A percentile compares a stretch with the other conserved stretches of the same genome.
Conservation (phyloP, 1,140 invertebrate species). For the Holotrichia oblita region DNA sequence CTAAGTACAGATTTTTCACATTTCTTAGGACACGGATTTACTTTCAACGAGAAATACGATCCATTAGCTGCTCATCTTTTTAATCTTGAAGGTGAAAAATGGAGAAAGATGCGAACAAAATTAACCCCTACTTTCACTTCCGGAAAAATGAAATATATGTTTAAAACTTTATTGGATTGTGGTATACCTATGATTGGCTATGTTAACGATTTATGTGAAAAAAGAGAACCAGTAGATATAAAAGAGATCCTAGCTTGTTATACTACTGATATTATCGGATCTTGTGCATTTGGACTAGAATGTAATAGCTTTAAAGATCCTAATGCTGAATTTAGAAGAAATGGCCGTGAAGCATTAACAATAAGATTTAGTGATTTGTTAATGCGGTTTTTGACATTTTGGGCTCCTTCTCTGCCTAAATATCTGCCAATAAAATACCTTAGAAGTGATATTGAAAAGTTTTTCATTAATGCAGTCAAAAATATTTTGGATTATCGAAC, state of each 20-base stretch:
- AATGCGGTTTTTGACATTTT: not conserved
- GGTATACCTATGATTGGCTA: conserved; percentile 38
- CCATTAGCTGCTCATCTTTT: no score
- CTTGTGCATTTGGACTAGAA: no score
- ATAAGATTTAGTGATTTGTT: not conserved
- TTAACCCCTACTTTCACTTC: no score
- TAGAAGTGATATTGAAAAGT: not conserved
- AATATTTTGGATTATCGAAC: not conserved
- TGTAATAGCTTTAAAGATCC: no score
- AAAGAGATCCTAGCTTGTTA: conserved; percentile 54
- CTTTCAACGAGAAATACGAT: no score
- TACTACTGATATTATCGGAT: no score
- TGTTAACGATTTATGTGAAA: no score
- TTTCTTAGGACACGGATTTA: conserved; percentile 63
- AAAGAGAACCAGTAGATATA: conserved; percentile 49
- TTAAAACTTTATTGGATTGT: conserved; percentile 59
- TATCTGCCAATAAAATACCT: not conserved
- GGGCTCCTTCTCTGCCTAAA: not conserved
- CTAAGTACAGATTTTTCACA: conserved; percentile 62
- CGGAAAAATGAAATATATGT: no score
- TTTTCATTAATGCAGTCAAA: not conserved
- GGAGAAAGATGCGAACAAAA: conserved; percentile 63
- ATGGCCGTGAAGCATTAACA: conserved; percentile 53
- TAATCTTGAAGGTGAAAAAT: conserved; percentile 59
- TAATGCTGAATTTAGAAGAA: conserved; percentile 52